Percentiles rank a stretch among this genome's conserved stretches.
phyloP scores from a whole-genome alignment of 2,113 vertebrate genomes.

The Triplophysa dalaica region DNA sequence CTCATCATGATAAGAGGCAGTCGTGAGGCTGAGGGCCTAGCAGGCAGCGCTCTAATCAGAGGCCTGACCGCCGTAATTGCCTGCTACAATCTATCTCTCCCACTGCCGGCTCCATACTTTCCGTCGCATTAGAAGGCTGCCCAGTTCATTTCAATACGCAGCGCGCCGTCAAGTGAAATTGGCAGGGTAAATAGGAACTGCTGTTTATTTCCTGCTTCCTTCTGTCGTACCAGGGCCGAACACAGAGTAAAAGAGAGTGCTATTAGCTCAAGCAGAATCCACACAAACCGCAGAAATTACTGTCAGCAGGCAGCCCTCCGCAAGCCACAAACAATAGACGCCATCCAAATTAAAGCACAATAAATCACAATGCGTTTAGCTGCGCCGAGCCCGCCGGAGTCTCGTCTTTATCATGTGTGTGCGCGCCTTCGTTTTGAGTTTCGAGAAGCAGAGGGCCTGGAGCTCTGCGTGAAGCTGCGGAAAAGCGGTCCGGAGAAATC shows the following conservation, averaged over 20 bases:
- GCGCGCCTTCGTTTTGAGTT: slow-evolving; percentile 10
- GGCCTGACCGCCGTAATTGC: slow-evolving; percentile 55
- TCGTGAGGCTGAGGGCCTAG: slow-evolving; percentile 54
- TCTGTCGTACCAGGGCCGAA: slow-evolving; percentile 68
- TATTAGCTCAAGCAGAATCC: slow-evolving; percentile 73
- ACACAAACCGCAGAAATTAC: slow-evolving; percentile 70
- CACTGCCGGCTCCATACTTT: slow-evolving; percentile 46
- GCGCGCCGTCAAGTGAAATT: slow-evolving; percentile 73
- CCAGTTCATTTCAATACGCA: slow-evolving; percentile 76
- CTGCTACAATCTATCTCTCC: slow-evolving; percentile 65
- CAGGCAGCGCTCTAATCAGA: slow-evolving; percentile 68
- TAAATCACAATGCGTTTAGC: slow-evolving; percentile 73
- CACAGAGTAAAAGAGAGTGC: slow-evolving; percentile 60
- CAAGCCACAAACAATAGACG: slow-evolving; percentile 65
- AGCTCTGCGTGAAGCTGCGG: neutral
- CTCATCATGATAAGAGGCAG: slow-evolving; percentile 58
- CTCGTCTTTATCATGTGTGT: slow-evolving; percentile 25
- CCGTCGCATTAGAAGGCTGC: slow-evolving; percentile 66
- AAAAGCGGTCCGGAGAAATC: slow-evolving; percentile 39
- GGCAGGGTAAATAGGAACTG: slow-evolving; percentile 68
- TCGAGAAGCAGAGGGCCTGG: slow-evolving; percentile 34
- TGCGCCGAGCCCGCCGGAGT: slow-evolving; percentile 50
- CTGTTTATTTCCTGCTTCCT: slow-evolving; percentile 73
- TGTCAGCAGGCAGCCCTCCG: slow-evolving; percentile 67
- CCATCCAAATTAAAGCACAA: slow-evolving; percentile 71